A percentile compares a stretch with the other conserved stretches of the same genome.
These are phyloP conservation scores for Parnassius orleans DNA, from an alignment of 2,888 invertebrate genomes.

Conservation along the genomic window DNA sequence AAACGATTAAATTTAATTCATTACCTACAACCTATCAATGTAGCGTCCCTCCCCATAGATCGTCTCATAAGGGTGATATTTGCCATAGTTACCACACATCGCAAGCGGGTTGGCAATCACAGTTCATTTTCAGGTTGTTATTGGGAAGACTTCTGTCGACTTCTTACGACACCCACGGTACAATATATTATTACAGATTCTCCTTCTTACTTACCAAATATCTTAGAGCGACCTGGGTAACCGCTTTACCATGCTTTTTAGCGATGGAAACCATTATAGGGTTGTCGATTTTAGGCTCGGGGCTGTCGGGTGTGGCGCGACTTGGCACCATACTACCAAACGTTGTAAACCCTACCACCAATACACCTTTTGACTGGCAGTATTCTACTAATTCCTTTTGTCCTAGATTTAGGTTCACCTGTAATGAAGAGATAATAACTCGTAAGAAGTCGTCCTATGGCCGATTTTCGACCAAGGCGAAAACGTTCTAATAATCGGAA, in stretches of 20 bases:
- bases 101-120: too few species aligned
- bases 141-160: not conserved
- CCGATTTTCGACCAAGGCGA: too few species aligned
- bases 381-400: slow-evolving; percentile 83
- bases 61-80: too few species aligned
- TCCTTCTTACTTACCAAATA: slow-evolving; percentile 74
- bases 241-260: slow-evolving; percentile 83
- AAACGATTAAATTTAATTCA: too few species aligned
- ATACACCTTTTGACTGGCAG: slow-evolving; percentile 80
- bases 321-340: slow-evolving; percentile 81
- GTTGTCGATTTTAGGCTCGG: slow-evolving; percentile 77
- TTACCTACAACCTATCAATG: too few species aligned
- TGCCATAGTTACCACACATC: too few species aligned
- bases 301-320: slow-evolving; percentile 59
- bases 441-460: too few species aligned
- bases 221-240: slow-evolving; percentile 82
- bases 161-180: too few species aligned
- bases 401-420: slow-evolving; percentile 83
- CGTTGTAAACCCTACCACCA: slow-evolving; percentile 84
- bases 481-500: too few species aligned
- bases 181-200: too few species aligned
- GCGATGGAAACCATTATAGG: slow-evolving; percentile 79
- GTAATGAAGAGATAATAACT: slow-evolving; percentile 22
- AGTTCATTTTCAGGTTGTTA: too few species aligned
- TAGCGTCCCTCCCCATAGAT: too few species aligned